Conservation (phyloP, 1,140 invertebrate species). For the Aphis craccivora region DNA sequence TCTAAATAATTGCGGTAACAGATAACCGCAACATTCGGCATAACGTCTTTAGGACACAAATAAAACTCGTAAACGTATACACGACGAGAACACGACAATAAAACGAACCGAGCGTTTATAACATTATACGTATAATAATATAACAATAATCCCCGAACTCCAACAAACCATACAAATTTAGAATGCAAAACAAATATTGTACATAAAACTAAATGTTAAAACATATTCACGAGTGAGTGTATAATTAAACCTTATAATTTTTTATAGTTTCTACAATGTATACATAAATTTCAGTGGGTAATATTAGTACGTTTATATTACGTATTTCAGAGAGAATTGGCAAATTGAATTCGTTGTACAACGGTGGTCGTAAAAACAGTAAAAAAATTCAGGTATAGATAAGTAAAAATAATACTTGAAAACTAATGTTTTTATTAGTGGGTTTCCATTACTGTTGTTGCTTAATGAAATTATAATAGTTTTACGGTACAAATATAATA, state of each 20-base stretch:
- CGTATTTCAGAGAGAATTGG: not conserved
- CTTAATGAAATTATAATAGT: not conserved
- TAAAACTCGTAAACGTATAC: not conserved
- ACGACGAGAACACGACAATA: not conserved
- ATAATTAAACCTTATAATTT: not conserved
- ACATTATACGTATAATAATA: not conserved
- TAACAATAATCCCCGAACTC: not conserved
- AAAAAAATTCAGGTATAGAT: not conserved
- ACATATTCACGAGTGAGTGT: not conserved
- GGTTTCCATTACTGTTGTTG: not conserved
- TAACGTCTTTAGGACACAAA: not conserved
- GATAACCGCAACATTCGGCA: not conserved
- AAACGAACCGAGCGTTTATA: not conserved
- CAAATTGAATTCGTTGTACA: not conserved
- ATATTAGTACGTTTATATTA: too few relatives aligned
- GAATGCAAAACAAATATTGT: not conserved
- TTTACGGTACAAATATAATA: not conserved
- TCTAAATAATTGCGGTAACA: not conserved
- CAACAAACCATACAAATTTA: not conserved
- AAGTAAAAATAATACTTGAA: not conserved
- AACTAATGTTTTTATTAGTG: not conserved
- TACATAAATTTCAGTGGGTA: too few relatives aligned
- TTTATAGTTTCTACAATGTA: not conserved
- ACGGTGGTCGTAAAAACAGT: not conserved
- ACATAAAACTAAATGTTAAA: not conserved